Base-by-base conservation (phyloP, 2,113 vertebrate genomes). In the Cricetomys ansorgei region DNA sequence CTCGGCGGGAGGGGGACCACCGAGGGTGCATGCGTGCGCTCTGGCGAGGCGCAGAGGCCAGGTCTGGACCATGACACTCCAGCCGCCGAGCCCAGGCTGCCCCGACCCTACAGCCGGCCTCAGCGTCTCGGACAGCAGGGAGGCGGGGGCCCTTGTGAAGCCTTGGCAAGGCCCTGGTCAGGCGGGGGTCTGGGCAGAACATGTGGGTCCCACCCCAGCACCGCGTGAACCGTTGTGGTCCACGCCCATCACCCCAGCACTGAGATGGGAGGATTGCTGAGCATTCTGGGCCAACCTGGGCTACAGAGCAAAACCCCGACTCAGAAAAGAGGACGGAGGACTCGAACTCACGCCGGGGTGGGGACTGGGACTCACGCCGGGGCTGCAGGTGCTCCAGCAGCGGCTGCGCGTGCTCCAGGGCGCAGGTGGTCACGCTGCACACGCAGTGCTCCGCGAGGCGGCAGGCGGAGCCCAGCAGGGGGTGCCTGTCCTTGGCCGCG, bases 321-420 rank as follows among this genome's bases (percentile, higher is more conserved):
- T 25, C 48, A 70, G 65, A 55, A 87, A 27, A 27, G 7, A 34
- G 11, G 3, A 11, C 21, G 8, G 13, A 55, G 55, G 6, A 13
- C 29, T 0, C 40, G 3, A 55, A 98, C 99, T 97, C 96, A 99
- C 99, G 69, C 17, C 69, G 11, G 3, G 21, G 37, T 16, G 13
- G 79, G 55, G 6, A 13, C 29, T 0, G 48, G 3, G 62, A 98
- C 99, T 97, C 96, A 99, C 99, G 69, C 96, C 99, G 99, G 23
- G 99, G 99, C 92, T 99, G 99, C 93, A 99, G 98, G 64, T 98
- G 98, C 93, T 98, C 96, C 70, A 99, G 83, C n/a, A 99, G 97
- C 0, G 99, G 99, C 91, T 99, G 99, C 89, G 99, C 99, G 0
- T 98, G 98, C 0, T 98, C 98, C 76, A 98, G 97, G 25, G 99